Evolutionary conservation across 2,888 invertebrate genomes (phyloP), one percentile per base, ranked within the genome.

Genomic region (Agrochola circellaris): DNA sequence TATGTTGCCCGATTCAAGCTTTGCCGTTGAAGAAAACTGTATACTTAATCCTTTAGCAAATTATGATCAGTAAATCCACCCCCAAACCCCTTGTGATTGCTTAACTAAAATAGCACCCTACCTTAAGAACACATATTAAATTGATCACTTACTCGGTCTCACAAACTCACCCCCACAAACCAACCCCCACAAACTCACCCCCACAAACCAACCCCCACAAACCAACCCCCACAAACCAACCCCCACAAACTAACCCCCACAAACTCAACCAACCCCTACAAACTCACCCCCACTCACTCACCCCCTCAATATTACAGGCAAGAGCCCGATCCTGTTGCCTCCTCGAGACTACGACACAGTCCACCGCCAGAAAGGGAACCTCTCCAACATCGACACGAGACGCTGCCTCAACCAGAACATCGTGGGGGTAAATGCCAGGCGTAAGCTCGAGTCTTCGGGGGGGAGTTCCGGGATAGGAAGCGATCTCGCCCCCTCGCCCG

Each of bases 321-420:
- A 97, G 79, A 97, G 97, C 11, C 99, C 99, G 0, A 97, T 99
- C 73, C 97, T 99, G 38, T 96, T 99, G 81, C 99, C 99, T 0
- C 99, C 99, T 0, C 97, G 99, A 48, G 99, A 99, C 94, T 99
- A 99, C 96, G 99, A 99, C 94, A 99, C 99, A 1, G 98, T 99
- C 5, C 98, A 98, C 92, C 97, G 98, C 73, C 98, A 96, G 90
- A 96, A 96, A 78, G 95, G 97, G 8, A 94, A 97, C 89, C 89
- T 96, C 61, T 95, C 89, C 88, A 96, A 96, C 88, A 97, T 96
- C 2, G 96, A 96, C 83, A 95, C 95, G 0, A 90, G 97, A 26
- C 96, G 98, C 56, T 98, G 98, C 90, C 95, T 98, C 69, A 98
- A 98, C 91, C 97, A 98, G 90, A 98, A 97, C 88, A 98, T 98